phyloP scores from a whole-genome alignment of 2,797 vertebrate genomes.

The Hypotaenidia philippensis region DNA sequence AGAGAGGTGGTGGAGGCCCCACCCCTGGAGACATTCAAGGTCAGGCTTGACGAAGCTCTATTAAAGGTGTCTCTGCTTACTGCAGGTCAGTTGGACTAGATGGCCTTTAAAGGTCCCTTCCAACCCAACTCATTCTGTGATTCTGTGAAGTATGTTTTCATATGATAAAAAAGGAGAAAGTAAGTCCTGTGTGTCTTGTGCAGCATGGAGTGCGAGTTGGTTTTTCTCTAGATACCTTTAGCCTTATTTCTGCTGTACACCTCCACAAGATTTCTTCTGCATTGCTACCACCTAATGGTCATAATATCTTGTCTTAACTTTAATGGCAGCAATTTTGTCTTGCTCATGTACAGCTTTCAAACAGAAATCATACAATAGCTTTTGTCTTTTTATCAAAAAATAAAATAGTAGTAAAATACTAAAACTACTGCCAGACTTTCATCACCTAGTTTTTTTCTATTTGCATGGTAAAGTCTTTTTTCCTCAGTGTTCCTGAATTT shows the following conservation, averaged over 20 bases:
- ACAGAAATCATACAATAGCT: constrained; percentile 45
- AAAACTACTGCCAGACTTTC: constrained; percentile 53
- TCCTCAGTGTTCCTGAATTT: constrained; percentile 13
- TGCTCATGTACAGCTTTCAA: constrained; percentile 58
- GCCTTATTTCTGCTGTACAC: background rate
- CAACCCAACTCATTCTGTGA: too few relatives aligned
- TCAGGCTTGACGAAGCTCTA: too few relatives aligned
- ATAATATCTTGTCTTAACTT: constrained; percentile 46
- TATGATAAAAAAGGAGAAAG: background rate
- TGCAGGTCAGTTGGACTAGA: too few relatives aligned
- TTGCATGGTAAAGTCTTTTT: background rate
- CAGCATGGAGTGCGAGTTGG: background rate
- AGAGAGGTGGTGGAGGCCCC: too few relatives aligned
- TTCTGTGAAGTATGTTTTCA: background rate
- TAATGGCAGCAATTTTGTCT: constrained; percentile 71
- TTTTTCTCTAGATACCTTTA: background rate
- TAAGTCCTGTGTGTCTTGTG: background rate
- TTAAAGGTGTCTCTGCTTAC: too few relatives aligned
- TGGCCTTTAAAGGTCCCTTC: too few relatives aligned
- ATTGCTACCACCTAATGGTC: constrained; percentile 60
- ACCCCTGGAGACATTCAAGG: too few relatives aligned
- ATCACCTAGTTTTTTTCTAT: constrained; percentile 23
- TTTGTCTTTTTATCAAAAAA: constrained; percentile 65
- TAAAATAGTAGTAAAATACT: constrained; percentile 56
- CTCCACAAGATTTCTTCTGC: background rate